These are phyloP conservation scores for Gobionotothen gibberifrons DNA, from an alignment of 2,797 vertebrate genomes.

Conservation along the genomic window DNA sequence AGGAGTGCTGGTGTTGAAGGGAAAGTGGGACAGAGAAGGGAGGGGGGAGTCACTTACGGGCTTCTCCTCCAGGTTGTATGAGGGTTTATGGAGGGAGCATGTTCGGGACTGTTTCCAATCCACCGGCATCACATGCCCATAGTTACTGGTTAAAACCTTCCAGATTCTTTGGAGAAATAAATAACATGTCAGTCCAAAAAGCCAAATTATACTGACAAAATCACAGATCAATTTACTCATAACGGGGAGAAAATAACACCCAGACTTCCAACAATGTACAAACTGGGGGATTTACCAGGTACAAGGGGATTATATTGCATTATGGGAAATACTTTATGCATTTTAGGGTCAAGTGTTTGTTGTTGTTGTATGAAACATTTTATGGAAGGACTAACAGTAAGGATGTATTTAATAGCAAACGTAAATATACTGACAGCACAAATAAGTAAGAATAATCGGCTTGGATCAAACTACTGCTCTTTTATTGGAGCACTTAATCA, in stretches of 20 bases:
- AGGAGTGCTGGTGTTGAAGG: neutral
- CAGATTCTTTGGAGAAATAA: conserved; percentile 86
- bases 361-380: neutral
- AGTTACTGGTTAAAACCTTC: conserved; percentile 91
- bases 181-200: neutral
- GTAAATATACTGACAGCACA: neutral
- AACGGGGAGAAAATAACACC: neutral
- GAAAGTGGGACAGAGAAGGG: conserved; percentile 47
- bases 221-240: neutral
- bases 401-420: neutral
- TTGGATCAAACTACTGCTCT: neutral
- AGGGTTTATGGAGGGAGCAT: conserved; percentile 88
- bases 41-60: conserved; percentile 80
- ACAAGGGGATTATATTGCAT: neutral
- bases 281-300: neutral
- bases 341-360: neutral
- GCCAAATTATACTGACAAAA: neutral
- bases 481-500: neutral
- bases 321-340: neutral
- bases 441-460: neutral
- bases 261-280: neutral
- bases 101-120: conserved; percentile 92
- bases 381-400: neutral
- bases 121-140: conserved; percentile 91
- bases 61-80: conserved; percentile 88